Conservation (phyloP, 2,888 invertebrate genomes). For the Drosophila picticornis region DNA sequence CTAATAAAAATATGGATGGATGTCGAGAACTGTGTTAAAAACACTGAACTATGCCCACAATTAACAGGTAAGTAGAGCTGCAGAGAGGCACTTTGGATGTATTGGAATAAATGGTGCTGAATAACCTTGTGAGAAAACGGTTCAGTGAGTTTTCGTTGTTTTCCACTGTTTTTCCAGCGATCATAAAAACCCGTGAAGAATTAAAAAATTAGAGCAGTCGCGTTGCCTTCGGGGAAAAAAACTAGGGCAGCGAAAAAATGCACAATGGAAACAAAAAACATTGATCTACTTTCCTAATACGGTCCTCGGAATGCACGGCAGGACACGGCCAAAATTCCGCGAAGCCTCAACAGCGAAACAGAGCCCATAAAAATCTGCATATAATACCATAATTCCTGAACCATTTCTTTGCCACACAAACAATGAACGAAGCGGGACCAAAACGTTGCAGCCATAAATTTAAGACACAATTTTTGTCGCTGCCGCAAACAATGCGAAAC, state of each 20-base stretch:
- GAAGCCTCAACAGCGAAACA: slow-evolving; percentile 43
- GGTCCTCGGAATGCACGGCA: slow-evolving; percentile 67
- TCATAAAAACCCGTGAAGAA: slow-evolving; percentile 76
- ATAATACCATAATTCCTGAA: slow-evolving; percentile 53
- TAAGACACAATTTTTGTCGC: slow-evolving; percentile 34
- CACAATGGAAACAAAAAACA: slow-evolving; percentile 81
- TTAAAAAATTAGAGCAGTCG: slow-evolving; percentile 81
- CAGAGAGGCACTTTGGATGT: not conserved
- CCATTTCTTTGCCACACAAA: slow-evolving; percentile 57
- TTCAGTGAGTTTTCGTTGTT: slow-evolving; percentile 31
- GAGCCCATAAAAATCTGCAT: slow-evolving; percentile 80
- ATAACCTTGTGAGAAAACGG: slow-evolving; percentile 69
- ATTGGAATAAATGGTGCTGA: slow-evolving; percentile 38
- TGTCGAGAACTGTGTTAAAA: slow-evolving; percentile 48
- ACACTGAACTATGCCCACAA: slow-evolving; percentile 66
- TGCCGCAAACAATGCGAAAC: slow-evolving; percentile 20
- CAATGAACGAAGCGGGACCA: slow-evolving; percentile 52
- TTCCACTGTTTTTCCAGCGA: slow-evolving; percentile 57
- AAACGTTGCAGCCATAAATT: slow-evolving; percentile 77
- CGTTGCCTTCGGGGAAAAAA: slow-evolving; percentile 75
- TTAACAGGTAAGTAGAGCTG: slow-evolving; percentile 73
- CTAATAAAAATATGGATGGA: slow-evolving; percentile 60
- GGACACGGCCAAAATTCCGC: slow-evolving; percentile 63
- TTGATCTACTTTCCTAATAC: slow-evolving; percentile 82
- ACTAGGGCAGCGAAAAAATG: slow-evolving; percentile 68